A percentile compares a stretch with the other conserved stretches of the same genome.
These are phyloP conservation scores for Heliocidaris erythrogramma DNA, from an alignment of 35 echinoderm and acorn worm species.

Conservation along the genomic window DNA sequence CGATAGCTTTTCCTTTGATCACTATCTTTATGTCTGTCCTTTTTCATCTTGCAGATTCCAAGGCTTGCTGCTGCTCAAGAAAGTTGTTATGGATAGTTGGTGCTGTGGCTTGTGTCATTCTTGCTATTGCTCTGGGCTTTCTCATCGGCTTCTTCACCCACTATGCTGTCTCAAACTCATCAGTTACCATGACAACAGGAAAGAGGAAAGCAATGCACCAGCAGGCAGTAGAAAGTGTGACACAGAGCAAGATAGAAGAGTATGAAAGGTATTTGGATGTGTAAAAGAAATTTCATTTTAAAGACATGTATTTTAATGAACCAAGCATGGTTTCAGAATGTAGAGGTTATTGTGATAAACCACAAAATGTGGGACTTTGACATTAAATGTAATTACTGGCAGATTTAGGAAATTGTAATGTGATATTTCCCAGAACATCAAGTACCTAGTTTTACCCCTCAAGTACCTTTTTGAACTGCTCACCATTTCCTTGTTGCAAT, in stretches of 20 bases:
- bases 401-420: neutral
- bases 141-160: constrained; percentile 26
- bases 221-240: neutral
- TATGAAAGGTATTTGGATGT: neutral
- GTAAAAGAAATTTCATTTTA: neutral
- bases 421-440: too few species aligned
- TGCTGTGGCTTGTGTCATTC: neutral
- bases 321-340: neutral
- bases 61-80: neutral
- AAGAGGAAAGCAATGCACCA: constrained; percentile 14
- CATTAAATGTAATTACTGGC: too few species aligned
- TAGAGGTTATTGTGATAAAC: neutral
- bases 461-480: neutral
- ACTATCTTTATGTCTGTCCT: neutral
- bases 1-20: too few species aligned
- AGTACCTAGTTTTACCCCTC: neutral
- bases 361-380: neutral
- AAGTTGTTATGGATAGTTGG: neutral
- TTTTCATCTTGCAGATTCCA: neutral
- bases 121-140: constrained; percentile 37
- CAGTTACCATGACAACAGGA: constrained; percentile 40
- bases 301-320: neutral
- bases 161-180: neutral
- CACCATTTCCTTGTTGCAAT: neutral
- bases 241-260: neutral